These are phyloP conservation scores for Oryzias melastigma DNA, from an alignment of 2,113 vertebrate species.

Conservation along the genomic window DNA sequence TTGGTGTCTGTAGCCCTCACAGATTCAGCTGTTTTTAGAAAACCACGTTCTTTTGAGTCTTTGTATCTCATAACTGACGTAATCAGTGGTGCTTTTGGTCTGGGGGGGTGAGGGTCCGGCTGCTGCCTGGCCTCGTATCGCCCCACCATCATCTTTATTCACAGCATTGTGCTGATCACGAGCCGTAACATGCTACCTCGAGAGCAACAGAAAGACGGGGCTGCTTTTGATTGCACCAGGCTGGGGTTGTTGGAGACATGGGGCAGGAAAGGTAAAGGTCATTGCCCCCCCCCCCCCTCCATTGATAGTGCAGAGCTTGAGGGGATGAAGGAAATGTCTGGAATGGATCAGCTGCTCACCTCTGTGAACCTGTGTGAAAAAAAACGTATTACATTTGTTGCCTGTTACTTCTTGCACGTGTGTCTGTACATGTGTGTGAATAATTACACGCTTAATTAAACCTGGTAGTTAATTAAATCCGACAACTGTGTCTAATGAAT, in stretches of 20 bases:
- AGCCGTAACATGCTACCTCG: conserved; percentile 38
- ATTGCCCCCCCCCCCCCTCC: conserved; percentile 15
- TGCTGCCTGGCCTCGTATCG: conserved; percentile 58
- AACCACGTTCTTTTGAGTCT: no score
- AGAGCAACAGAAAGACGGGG: conserved; percentile 22
- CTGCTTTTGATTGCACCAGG: conserved; percentile 18
- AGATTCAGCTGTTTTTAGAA: no score
- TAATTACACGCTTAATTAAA: conserved; percentile 83
- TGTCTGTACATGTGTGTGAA: conserved; percentile 56
- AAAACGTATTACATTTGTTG: conserved; percentile 65
- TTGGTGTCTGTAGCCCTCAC: conserved; percentile 16
- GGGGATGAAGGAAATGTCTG: conserved; percentile 11
- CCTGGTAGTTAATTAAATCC: conserved; percentile 81
- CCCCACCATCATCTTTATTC: conserved; percentile 10
- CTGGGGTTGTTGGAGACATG: conserved; percentile 1
- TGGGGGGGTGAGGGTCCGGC: conserved; percentile 53
- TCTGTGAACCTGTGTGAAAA: conserved; percentile 63
- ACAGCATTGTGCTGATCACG: conserved; percentile 58
- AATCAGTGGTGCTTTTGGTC: not conserved
- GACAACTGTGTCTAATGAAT: conserved; percentile 81
- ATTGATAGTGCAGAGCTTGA: conserved; percentile 21
- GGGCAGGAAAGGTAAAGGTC: conserved; percentile 41
- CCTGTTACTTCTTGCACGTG: not conserved
- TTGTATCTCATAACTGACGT: not conserved
- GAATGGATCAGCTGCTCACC: conserved; percentile 30